phyloP scores from a whole-genome alignment of 1,140 invertebrate genomes.

The Magallana gigas region DNA sequence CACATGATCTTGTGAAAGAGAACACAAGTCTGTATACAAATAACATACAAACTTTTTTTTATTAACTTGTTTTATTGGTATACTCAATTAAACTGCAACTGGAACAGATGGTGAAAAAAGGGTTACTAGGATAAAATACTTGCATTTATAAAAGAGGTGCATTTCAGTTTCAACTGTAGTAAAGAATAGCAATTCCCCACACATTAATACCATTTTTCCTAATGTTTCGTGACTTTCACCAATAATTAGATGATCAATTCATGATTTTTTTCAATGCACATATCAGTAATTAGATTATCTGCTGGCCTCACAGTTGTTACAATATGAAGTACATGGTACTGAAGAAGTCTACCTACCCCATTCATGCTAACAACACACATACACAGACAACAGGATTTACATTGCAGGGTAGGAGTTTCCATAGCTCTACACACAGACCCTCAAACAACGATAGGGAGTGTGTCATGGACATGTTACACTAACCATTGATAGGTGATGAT shows the following conservation, averaged over 20 bases:
- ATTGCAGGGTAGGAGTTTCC: constrained; percentile 3
- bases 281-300: constrained; percentile 3
- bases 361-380: constrained; percentile 1
- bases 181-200: background rate
- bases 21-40: too few species aligned
- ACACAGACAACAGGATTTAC: background rate
- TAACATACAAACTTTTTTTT: too few species aligned
- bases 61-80: background rate
- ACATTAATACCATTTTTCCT: background rate
- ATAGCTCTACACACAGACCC: background rate
- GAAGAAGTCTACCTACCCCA: background rate
- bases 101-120: constrained; percentile 13
- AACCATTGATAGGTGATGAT: constrained; percentile 15
- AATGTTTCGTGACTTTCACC: background rate
- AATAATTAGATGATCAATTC: background rate
- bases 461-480: background rate
- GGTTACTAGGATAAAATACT: constrained; percentile 12
- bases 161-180: background rate
- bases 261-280: background rate
- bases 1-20: too few species aligned
- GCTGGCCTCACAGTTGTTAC: background rate
- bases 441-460: background rate
- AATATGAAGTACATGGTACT: background rate
- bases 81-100: constrained; percentile 20
- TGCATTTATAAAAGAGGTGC: constrained; percentile 6